Base-by-base conservation (phyloP, 2,888 invertebrate genomes). In the Anthoptus insignis region DNA sequence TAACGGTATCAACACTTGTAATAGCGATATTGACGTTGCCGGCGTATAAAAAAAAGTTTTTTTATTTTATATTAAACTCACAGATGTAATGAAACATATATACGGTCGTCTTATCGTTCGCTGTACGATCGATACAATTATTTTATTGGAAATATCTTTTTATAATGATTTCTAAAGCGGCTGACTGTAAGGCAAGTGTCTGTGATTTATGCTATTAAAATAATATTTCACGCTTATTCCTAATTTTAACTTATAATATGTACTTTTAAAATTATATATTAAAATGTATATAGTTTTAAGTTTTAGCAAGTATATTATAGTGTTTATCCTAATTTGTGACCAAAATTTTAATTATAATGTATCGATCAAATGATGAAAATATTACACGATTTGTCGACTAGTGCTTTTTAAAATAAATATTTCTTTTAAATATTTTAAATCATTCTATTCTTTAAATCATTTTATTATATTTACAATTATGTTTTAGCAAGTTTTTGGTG, bases 161-260 rank as follows among this genome's bases (percentile, higher is more conserved):
- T 57, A 16, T 64, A 64, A 47, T 79, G 77, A 78, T 81, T 81
- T 80, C 75, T 79, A 77, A 76, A 81, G 81, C 81, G 87, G 81
- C 87, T 83, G 87, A 82, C 84, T 83, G 81, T 82, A 84, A 84
- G 83, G 83, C 86, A 88, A 88, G 86, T 87, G 90, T 91, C 92
- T 92, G 92, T 92, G 92, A 92, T 92, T 91, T 91, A 91, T 88
- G 85, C 89, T 91, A 87, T n/a, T n/a, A 86, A 32, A 83, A 82
- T 80, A 88, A 81, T 82, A 80, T 86, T 87, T 87, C 89, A 84
- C 88, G 90, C 91, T 90, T 91, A 90, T 87, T 89, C 83, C 82
- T 90, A 86, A 84, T 86, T 86, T 64, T 86, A 82, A 80, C 76
- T 76, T 83, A 83, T 22, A 13, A 22, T 45, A 45, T 83, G 77